phyloP scores from a whole-genome alignment of 2,888 invertebrate genomes.

The Hybos culiciformis region DNA sequence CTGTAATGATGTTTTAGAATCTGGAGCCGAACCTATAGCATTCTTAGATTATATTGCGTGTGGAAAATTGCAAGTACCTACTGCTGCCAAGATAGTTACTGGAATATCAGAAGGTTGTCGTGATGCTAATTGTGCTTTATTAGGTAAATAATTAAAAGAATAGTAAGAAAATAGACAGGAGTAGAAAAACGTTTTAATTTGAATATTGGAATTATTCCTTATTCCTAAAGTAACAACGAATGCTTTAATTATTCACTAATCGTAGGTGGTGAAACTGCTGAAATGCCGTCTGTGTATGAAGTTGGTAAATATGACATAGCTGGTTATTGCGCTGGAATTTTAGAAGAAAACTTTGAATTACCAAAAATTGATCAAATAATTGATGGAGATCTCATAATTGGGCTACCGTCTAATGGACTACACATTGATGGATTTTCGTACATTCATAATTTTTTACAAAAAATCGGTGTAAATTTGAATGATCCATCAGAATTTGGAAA shows the following conservation, averaged over 20 bases:
- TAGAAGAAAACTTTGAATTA: conserved; percentile 56
- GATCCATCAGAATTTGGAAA: conserved; percentile 45
- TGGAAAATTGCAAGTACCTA: conserved; percentile 63
- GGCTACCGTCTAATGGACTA: conserved; percentile 76
- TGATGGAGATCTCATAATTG: conserved; percentile 69
- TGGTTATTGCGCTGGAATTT: conserved; percentile 89
- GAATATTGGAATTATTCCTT: too few species aligned
- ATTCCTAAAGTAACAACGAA: too few species aligned
- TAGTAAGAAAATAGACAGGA: too few species aligned
- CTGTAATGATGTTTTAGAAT: conserved; percentile 89
- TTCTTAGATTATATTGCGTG: conserved; percentile 96
- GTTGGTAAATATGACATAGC: conserved; percentile 86
- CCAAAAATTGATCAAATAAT: conserved; percentile 53
- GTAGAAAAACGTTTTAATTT: too few species aligned
- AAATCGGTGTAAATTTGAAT: conserved; percentile 46
- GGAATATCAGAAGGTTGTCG: conserved; percentile 84
- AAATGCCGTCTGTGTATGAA: conserved; percentile 91
- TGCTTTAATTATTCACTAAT: too few species aligned
- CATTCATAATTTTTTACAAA: conserved; percentile 63
- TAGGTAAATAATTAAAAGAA: conserved; percentile 56
- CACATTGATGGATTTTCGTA: conserved; percentile 93
- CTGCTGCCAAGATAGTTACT: conserved; percentile 63
- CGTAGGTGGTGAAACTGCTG: conserved; percentile 80
- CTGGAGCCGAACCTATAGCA: conserved; percentile 90
- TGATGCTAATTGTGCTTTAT: conserved; percentile 70